Conservation (phyloP, 2,797 vertebrate species). For the Ispidina picta region DNA sequence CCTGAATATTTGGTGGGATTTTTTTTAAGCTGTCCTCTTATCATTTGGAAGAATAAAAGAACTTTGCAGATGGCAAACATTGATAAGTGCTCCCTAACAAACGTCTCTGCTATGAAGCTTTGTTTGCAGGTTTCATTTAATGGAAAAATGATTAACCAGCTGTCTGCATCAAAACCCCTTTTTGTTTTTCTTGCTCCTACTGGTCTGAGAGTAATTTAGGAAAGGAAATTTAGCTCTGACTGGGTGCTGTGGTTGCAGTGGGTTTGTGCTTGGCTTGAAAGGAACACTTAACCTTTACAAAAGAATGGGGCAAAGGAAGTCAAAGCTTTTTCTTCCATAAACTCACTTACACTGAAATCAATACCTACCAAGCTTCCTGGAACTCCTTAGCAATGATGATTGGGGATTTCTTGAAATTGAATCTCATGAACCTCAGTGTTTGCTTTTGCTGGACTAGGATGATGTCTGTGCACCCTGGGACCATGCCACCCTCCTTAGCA, state of each 20-base stretch:
- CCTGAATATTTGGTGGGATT: not conserved
- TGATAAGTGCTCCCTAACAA: not conserved
- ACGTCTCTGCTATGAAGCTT: not conserved
- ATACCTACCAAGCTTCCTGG: constrained; percentile 43
- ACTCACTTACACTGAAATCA: constrained; percentile 59
- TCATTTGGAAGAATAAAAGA: not conserved
- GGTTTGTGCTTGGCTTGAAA: not conserved
- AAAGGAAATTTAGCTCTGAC: not conserved
- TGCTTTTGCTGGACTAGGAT: constrained; percentile 16
- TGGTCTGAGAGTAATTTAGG: not conserved
- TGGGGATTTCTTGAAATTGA: constrained; percentile 58
- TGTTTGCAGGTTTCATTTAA: constrained; percentile 1
- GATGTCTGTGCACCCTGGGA: not conserved
- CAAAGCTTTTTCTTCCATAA: constrained; percentile 33
- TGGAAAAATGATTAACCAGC: not conserved
- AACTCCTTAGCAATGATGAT: not conserved
- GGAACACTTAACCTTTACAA: not conserved
- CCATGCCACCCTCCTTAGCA: not conserved
- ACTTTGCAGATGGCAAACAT: not conserved
- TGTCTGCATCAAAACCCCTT: not conserved
- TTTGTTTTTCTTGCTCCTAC: not conserved
- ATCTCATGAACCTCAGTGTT: constrained; percentile 29
- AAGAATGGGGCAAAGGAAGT: constrained; percentile 11
- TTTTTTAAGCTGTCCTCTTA: not conserved
- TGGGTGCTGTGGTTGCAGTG: not conserved